Conservation (phyloP, 2,113 vertebrate species). For the Upupa epops region DNA sequence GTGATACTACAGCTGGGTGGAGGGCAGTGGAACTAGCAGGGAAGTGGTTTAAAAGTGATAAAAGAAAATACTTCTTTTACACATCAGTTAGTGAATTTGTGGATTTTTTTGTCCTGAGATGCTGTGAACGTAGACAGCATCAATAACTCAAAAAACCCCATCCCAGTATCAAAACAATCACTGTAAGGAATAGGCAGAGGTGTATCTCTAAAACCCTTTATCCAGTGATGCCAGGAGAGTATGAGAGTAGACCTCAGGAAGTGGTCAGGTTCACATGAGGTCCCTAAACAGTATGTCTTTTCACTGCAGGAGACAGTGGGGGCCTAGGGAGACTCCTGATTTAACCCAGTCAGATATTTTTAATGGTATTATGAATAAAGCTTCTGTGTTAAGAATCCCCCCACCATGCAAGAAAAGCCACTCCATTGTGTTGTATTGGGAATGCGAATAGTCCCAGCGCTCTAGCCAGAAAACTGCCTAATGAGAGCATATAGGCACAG, state of each 20-base stretch:
- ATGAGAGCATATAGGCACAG: neutral
- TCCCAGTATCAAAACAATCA: neutral
- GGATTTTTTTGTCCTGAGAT: neutral
- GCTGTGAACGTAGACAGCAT: neutral
- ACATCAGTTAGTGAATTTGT: neutral
- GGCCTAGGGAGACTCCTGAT: neutral
- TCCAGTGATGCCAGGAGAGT: neutral
- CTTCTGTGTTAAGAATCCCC: neutral
- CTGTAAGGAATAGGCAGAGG: neutral
- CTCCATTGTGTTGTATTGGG: neutral
- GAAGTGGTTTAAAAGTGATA: neutral
- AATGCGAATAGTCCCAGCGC: neutral
- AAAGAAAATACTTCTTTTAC: neutral
- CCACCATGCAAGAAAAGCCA: neutral
- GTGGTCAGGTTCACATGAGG: neutral
- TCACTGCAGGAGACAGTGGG: neutral
- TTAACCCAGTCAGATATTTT: neutral
- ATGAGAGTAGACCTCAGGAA: neutral
- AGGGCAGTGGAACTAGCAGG: neutral
- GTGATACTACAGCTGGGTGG: neutral
- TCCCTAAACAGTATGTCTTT: neutral
- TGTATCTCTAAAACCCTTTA: neutral
- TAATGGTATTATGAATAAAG: neutral
- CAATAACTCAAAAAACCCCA: neutral
- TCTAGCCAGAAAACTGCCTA: neutral